These are phyloP conservation scores for Holothuria scabra DNA, from an alignment of 53 echinoderm and acorn worm species.

Conservation along the genomic window DNA sequence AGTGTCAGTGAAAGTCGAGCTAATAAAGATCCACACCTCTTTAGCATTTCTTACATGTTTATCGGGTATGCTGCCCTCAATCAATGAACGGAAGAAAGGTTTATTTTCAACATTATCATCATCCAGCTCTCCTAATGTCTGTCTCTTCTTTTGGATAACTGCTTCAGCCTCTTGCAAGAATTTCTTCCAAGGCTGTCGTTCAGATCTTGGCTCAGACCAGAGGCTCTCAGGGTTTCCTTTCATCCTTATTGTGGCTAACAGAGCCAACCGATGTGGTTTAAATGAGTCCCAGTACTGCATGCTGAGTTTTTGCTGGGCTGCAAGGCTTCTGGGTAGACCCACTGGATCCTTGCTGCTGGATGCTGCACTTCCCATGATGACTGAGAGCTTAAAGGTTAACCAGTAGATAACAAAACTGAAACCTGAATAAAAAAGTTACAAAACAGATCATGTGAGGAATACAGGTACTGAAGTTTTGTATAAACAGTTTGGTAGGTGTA, in stretches of 20 bases:
- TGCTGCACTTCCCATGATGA: slow-evolving; percentile 43
- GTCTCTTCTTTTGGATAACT: slow-evolving; percentile 50
- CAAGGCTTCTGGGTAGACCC: slow-evolving; percentile 29
- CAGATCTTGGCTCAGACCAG: slow-evolving; percentile 58
- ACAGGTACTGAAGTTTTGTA: no score
- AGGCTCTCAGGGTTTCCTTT: slow-evolving; percentile 59
- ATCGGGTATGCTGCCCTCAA: slow-evolving; percentile 65
- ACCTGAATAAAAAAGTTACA: no score
- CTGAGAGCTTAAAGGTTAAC: no score
- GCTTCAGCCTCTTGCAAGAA: slow-evolving; percentile 65
- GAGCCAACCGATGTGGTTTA: slow-evolving; percentile 34
- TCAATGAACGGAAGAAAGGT: slow-evolving; percentile 56
- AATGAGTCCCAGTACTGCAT: slow-evolving; percentile 55
- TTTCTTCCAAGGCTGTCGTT: slow-evolving; percentile 78
- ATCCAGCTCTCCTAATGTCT: background rate
- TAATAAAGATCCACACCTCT: slow-evolving; percentile 91
- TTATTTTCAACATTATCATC: slow-evolving; percentile 48
- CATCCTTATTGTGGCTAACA: slow-evolving; percentile 71
- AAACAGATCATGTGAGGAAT: no score
- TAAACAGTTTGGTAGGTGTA: no score
- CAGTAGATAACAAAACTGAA: no score
- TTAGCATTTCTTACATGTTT: slow-evolving; percentile 48
- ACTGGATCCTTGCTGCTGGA: slow-evolving; percentile 28
- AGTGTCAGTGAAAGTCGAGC: slow-evolving; percentile 95
- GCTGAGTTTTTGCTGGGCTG: background rate